phyloP scores from a whole-genome alignment of 2,113 vertebrate genomes.

The Rattus norvegicus region GRCr8 NC_086027.1:94062001-94062500 shows the following conservation, averaged over 20 bases:
- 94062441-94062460: not conserved
- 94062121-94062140: not conserved
- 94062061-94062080: not conserved
- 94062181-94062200: no score
- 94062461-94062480: not conserved
- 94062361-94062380: not conserved
- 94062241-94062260: no score
- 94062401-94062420: not conserved
- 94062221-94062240: no score
- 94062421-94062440: not conserved
- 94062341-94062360: fast-evolving
- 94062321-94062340: not conserved
- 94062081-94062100: not conserved
- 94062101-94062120: not conserved
- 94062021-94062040: not conserved
- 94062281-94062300: not conserved
- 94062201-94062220: no score
- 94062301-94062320: not conserved
- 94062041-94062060: not conserved
- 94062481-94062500: not conserved
- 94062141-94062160: not conserved
- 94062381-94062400: not conserved
- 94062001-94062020: not conserved
- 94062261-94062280: no score
- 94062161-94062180: not conserved